These are phyloP conservation scores for Aphodius granarius DNA, from an alignment of 2,888 invertebrate genomes.

Conservation along the genomic window DNA sequence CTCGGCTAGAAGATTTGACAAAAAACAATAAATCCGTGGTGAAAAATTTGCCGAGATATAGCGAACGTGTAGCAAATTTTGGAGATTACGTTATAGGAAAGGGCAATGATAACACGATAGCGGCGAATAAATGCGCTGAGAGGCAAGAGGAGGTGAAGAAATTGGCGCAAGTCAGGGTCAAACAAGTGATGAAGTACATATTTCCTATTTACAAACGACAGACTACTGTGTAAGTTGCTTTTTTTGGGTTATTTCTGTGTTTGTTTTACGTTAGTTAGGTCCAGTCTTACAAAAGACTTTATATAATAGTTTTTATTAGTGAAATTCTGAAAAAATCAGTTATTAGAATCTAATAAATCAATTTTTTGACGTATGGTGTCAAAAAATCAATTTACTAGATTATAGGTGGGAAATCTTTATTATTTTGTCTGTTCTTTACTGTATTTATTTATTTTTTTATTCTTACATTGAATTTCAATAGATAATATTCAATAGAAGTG, in stretches of 20 bases:
- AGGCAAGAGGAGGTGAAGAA: constrained; percentile 61
- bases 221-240: constrained; percentile 53
- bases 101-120: constrained; percentile 56
- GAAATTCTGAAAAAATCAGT: too few species aligned
- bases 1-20: constrained; percentile 47
- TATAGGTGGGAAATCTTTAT: constrained; percentile 60
- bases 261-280: background rate
- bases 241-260: background rate
- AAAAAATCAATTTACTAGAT: constrained; percentile 66
- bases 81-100: constrained; percentile 60
- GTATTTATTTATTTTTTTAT: background rate
- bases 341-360: too few species aligned
- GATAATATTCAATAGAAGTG: too few species aligned
- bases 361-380: too few species aligned
- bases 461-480: too few species aligned
- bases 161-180: constrained; percentile 59
- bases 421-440: background rate
- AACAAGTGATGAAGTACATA: constrained; percentile 67
- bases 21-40: constrained; percentile 52
- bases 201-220: constrained; percentile 66
- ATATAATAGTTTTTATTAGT: too few species aligned
- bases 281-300: too few species aligned
- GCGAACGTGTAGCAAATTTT: constrained; percentile 63
- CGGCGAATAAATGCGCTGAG: constrained; percentile 55
- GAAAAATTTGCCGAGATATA: constrained; percentile 63